A percentile compares a stretch with the other conserved stretches of the same genome.
phyloP scores from a whole-genome alignment of 1,140 invertebrate species.

The Drosophila oshimai region DNA sequence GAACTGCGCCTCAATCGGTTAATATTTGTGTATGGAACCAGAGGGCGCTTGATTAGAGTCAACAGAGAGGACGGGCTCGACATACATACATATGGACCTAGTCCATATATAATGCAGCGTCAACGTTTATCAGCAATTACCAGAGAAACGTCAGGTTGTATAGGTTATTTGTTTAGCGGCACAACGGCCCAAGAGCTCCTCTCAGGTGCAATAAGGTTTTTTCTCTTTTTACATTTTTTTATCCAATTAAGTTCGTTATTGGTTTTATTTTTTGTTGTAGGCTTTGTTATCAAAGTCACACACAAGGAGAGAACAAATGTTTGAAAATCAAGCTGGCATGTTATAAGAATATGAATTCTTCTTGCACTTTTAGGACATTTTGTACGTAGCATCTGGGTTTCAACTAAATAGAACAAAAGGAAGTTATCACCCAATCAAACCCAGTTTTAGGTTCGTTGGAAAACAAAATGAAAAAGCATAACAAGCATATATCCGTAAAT shows the following conservation, averaged over 20 bases:
- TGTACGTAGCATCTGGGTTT: too few relatives aligned
- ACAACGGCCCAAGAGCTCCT: conserved; percentile 33
- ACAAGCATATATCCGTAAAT: too few relatives aligned
- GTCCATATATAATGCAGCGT: conserved; percentile 24
- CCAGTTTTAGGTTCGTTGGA: too few relatives aligned
- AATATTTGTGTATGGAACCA: conserved; percentile 6
- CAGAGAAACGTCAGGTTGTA: conserved; percentile 23
- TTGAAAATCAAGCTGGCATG: background rate
- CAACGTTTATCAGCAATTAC: conserved; percentile 67
- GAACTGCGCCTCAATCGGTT: conserved; percentile 50
- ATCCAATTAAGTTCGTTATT: conserved; percentile 63
- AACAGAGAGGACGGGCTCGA: conserved; percentile 38
- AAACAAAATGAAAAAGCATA: too few relatives aligned
- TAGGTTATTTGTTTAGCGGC: conserved; percentile 66
- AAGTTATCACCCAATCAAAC: too few relatives aligned
- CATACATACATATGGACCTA: conserved; percentile 5
- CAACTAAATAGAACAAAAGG: too few relatives aligned
- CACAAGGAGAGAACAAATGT: conserved; percentile 2
- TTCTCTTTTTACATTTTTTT: conserved; percentile 50
- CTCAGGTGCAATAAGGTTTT: conserved; percentile 15
- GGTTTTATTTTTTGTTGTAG: conserved; percentile 36
- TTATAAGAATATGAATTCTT: too few relatives aligned
- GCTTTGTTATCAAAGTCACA: conserved; percentile 46
- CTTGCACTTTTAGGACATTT: too few relatives aligned
- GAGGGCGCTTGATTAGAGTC: conserved; percentile 62